Evolutionary conservation across 2,797 vertebrate species (phyloP), one percentile per base, ranked within the genome.

Genomic region (Rhinophrynus dorsalis): DNA sequence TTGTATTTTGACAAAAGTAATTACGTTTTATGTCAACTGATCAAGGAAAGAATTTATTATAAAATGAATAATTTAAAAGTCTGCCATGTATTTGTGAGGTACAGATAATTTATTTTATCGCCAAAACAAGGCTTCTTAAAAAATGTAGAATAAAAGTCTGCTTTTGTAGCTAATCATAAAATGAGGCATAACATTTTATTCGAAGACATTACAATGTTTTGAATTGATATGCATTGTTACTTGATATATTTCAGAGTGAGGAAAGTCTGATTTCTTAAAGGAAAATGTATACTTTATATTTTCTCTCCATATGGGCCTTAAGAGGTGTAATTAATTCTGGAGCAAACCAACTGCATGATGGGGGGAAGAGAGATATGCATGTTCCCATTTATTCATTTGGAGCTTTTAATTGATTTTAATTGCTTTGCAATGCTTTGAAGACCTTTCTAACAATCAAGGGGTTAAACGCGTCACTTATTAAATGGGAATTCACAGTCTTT

Each of bases 1-100:
- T 44, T 71, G 51, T 45, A 50, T 63, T 73, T 66, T 66, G 45
- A 66, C 45, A 66, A 66, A 52, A 27, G 68, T 72, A 72, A 66
- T 73, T 73, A 73, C 26, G 44, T 73, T 73, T 73, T 52, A 24
- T 66, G 54, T 52, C 27, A 59, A 12, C 54, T 60, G 37, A 59
- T 73, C 44, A 73, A 59, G 64, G 26, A 17, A 15, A 52, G 45
- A 59, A 66, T 64, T 50, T 66, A 56, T 73, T 59, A 58, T 12
- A 17, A 37, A 27, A 52, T 64, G 37, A 73, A 66, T 66, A 60
- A 59, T 66, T 73, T 50, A 73, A 15, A 54, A 59, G 33, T 4
- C 44, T 50, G 59, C 54, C 59, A 21, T 29, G 9, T 57, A 11
- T 30, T 40, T 29, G 29, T 20, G 59, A 55, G 29, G 3, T 47